phyloP scores from a whole-genome alignment of 2,888 invertebrate genomes.

The Drosophila paracracens region DNA sequence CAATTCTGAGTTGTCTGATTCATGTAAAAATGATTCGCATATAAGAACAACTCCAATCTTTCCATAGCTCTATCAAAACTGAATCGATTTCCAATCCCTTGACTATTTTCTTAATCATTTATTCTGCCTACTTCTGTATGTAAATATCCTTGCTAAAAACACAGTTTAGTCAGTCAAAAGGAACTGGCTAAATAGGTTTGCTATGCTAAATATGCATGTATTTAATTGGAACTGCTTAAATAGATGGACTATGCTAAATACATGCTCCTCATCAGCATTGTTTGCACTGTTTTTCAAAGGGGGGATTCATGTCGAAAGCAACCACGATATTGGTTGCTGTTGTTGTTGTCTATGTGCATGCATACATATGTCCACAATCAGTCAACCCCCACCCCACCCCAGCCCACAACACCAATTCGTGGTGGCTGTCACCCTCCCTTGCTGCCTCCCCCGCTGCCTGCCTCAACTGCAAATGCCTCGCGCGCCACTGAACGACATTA shows the following conservation, averaged over 20 bases:
- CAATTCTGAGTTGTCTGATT: not conserved
- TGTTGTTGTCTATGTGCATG: conserved; percentile 20
- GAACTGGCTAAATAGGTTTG: not conserved
- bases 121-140: not conserved
- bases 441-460: conserved; percentile 33
- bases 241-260: conserved; percentile 22
- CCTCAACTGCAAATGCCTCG: conserved; percentile 73
- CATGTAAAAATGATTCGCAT: too few relatives aligned
- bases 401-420: conserved; percentile 2
- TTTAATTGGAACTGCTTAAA: conserved; percentile 12
- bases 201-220: not conserved
- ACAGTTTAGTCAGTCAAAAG: not conserved
- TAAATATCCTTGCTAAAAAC: not conserved
- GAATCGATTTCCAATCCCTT: not conserved
- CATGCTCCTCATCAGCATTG: not conserved
- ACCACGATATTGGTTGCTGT: conserved; percentile 15
- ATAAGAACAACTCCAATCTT: not conserved
- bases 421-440: not conserved
- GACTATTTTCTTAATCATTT: not conserved
- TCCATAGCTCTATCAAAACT: not conserved
- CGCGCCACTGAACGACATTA: conserved; percentile 80
- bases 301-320: conserved; percentile 12
- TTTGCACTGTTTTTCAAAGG: conserved; percentile 7
- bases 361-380: conserved; percentile 30
- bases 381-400: not conserved